These are phyloP conservation scores for Threskiornis aethiopicus DNA, from an alignment of 2,797 vertebrate species.

Conservation along the genomic window DNA sequence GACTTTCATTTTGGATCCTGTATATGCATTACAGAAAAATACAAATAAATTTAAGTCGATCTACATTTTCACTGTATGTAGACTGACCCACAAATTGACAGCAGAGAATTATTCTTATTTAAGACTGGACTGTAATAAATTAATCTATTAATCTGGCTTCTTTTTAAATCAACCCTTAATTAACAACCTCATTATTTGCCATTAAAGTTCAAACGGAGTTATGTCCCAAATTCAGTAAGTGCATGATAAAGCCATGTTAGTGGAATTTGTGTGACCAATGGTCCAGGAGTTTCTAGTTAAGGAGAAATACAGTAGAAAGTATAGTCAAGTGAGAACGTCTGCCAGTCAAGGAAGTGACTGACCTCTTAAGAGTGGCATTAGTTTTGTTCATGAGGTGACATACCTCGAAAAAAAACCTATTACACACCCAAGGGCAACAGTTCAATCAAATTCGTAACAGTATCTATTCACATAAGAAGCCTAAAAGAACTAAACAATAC, in stretches of 20 bases:
- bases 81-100: not conserved
- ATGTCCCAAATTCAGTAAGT: not conserved
- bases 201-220: not conserved
- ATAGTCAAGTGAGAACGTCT: not conserved
- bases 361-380: not conserved
- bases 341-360: not conserved
- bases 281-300: not conserved
- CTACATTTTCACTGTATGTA: not conserved
- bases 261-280: not conserved
- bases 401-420: not conserved
- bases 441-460: not conserved
- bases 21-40: not conserved
- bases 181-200: not conserved
- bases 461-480: not conserved
- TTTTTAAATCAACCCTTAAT: not conserved
- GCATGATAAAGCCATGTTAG: fast-evolving
- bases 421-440: not conserved
- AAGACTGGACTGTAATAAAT: not conserved
- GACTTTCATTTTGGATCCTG: not conserved
- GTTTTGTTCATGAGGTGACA: not conserved
- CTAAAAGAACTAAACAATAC: not conserved
- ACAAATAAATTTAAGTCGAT: not conserved
- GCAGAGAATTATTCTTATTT: not conserved
- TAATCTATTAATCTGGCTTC: not conserved
- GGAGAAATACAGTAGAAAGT: not conserved